Conservation (phyloP, 37 sponge, comb jelly and placozoan species). For the Lycopodina hypogea region DNA sequence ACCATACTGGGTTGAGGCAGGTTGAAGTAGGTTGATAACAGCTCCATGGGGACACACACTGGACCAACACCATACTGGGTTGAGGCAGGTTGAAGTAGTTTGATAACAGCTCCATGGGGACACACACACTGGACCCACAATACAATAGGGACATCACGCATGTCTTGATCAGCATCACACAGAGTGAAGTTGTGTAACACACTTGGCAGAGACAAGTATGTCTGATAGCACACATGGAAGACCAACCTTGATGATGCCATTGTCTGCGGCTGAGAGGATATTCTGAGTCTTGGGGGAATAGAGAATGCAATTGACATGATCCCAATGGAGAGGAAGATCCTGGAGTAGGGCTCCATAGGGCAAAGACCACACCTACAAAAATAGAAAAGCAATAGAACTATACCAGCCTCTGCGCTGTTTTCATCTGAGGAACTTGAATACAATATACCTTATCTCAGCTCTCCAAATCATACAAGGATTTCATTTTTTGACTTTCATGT, state of each 20-base stretch:
- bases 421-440: neutral
- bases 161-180: neutral
- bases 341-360: conserved; percentile 6
- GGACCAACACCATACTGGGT: too few species aligned
- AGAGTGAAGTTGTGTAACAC: neutral
- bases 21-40: too few species aligned
- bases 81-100: too few species aligned
- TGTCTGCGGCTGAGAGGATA: conserved; percentile 57
- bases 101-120: too few species aligned
- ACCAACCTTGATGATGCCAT: conserved; percentile 47
- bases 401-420: too few species aligned
- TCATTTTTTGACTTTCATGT: too few species aligned
- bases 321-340: conserved; percentile 42
- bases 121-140: too few species aligned
- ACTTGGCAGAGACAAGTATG: neutral
- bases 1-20: too few species aligned
- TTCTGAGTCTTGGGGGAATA: conserved; percentile 38
- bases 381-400: neutral
- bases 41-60: too few species aligned
- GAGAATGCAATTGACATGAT: conserved; percentile 49
- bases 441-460: too few species aligned
- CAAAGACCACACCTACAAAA: conserved; percentile 45
- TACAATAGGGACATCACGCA: neutral
- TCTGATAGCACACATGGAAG: too few species aligned
- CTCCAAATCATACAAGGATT: too few species aligned